Evolutionary conservation across 2,797 vertebrate species (phyloP).

Genomic region (Vipera ursinii): DNA sequence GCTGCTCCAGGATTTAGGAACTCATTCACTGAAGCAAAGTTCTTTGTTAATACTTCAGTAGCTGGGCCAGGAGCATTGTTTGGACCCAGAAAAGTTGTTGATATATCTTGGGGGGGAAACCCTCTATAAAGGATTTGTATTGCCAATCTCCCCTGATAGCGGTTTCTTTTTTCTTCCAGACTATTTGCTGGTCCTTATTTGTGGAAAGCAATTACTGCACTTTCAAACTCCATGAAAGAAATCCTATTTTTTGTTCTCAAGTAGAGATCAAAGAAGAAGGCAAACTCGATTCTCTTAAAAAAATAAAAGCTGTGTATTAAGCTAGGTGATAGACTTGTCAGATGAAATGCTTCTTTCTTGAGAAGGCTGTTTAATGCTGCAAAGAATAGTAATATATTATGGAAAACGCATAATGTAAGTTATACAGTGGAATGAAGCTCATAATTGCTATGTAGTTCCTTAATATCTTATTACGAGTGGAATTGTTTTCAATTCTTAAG

Average conservation of each 20-base stretch:
- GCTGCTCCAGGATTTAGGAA: not conserved
- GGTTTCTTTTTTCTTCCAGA: constrained; percentile 65
- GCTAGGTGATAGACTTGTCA: constrained; percentile 64
- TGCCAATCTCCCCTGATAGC: constrained; percentile 51
- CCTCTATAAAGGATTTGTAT: constrained; percentile 56
- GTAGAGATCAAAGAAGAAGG: constrained; percentile 72
- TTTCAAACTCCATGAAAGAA: constrained; percentile 68
- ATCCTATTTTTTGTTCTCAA: constrained; percentile 29
- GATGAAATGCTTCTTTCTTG: constrained; percentile 55
- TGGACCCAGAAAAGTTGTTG: not conserved
- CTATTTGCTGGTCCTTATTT: constrained; percentile 64
- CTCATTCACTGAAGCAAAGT: not conserved
- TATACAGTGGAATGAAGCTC: constrained; percentile 45
- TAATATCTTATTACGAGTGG: not conserved
- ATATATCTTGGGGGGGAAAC: constrained; percentile 21
- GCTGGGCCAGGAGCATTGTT: not conserved
- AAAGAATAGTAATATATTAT: constrained; percentile 54
- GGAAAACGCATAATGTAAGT: constrained; percentile 29
- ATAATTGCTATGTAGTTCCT: constrained; percentile 45
- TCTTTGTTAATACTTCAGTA: not conserved
- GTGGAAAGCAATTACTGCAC: constrained; percentile 71
- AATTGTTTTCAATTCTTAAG: not conserved
- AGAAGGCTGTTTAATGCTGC: constrained; percentile 55
- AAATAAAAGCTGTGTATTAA: constrained; percentile 60
- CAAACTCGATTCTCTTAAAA: constrained; percentile 70